A percentile compares a stretch with the other conserved stretches of the same genome.
Conservation (phyloP, 2,888 invertebrate genomes). For the Protodeltote pygarga region DNA sequence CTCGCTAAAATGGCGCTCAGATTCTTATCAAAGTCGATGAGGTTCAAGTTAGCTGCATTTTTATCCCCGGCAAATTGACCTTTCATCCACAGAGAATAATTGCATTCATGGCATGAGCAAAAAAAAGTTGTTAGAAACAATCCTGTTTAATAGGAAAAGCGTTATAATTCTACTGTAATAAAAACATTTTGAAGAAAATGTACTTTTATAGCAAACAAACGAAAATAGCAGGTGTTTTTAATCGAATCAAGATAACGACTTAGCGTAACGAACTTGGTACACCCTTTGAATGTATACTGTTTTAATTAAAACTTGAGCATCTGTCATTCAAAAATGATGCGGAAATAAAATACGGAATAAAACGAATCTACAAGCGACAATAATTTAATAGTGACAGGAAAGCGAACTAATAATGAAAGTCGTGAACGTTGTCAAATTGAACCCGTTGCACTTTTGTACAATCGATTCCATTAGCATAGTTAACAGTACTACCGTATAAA, state of each 20-base stretch:
- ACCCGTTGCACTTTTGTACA: too few species aligned
- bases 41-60: slow-evolving; percentile 23
- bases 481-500: too few species aligned
- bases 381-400: too few species aligned
- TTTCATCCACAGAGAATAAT: slow-evolving; percentile 35
- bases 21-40: slow-evolving; percentile 12
- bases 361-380: too few species aligned
- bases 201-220: slow-evolving; percentile 15
- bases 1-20: slow-evolving; percentile 11
- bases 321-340: slow-evolving; percentile 8
- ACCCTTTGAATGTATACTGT: slow-evolving; percentile 36
- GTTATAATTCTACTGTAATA: slow-evolving; percentile 11
- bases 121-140: slow-evolving; percentile 21
- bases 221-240: slow-evolving; percentile 40
- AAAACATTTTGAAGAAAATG: slow-evolving; percentile 25
- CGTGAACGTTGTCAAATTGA: too few species aligned
- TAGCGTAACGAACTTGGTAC: slow-evolving; percentile 13
- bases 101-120: slow-evolving; percentile 21
- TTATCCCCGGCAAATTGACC: slow-evolving; percentile 31
- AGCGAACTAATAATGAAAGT: too few species aligned
- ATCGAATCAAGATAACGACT: slow-evolving; percentile 34
- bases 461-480: too few species aligned
- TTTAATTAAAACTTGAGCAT: slow-evolving; percentile 37
- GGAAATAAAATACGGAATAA: background rate
- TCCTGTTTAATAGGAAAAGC: slow-evolving; percentile 29